Evolutionary conservation across 2,113 vertebrate species (phyloP).

Genomic region (Tragulus kanchil): DNA sequence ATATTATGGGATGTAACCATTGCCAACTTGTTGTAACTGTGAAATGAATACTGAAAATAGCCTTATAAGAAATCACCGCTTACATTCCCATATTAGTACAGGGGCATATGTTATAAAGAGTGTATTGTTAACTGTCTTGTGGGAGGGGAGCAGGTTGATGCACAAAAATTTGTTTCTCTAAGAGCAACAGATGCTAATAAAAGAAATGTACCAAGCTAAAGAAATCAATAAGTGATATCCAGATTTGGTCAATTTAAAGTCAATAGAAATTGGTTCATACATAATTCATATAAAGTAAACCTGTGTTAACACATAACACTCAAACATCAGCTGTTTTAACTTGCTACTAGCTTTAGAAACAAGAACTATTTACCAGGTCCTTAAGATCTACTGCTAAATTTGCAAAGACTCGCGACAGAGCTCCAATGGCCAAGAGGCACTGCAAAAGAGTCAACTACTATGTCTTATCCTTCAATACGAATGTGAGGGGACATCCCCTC

Average conservation of each 20-base stretch:
- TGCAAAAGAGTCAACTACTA: neutral
- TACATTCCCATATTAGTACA: neutral
- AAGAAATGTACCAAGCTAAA: neutral
- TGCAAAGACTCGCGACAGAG: neutral
- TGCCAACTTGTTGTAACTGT: conserved; percentile 4
- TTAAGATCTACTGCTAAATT: conserved; percentile 14
- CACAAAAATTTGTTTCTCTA: neutral
- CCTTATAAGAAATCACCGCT: conserved; percentile 15
- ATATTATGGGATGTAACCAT: neutral
- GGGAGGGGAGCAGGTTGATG: neutral
- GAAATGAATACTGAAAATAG: conserved; percentile 4
- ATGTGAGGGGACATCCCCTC: neutral
- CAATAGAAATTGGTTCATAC: neutral
- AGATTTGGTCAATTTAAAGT: neutral
- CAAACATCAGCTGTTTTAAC: neutral
- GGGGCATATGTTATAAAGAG: neutral
- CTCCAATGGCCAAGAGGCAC: neutral
- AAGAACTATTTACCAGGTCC: neutral
- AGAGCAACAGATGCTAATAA: neutral
- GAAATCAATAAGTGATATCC: neutral
- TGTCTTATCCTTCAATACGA: neutral
- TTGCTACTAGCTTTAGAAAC: conserved; percentile 28
- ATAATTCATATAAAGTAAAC: conserved; percentile 14
- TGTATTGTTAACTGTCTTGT: neutral
- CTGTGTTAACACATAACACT: neutral